Conservation (phyloP, 2,113 vertebrate species). For the mouse (Mus musculus) region DNA sequence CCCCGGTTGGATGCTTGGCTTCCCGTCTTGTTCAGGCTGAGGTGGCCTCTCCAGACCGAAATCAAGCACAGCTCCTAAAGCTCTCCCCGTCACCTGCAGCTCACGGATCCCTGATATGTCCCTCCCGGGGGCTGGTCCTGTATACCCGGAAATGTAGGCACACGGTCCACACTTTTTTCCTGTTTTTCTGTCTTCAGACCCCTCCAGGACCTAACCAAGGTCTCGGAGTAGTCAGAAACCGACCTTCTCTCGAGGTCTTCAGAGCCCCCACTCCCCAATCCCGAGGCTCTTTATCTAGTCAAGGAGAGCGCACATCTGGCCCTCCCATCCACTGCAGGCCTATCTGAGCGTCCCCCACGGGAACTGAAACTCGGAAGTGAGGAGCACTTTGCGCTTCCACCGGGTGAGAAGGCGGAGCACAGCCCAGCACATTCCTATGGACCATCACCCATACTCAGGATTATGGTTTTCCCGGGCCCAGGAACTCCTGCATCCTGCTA, state of each 20-base stretch:
- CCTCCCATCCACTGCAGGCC: neutral
- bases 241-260: neutral
- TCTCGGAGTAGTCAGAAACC: neutral
- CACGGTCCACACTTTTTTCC: neutral
- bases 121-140: neutral
- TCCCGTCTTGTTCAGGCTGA: neutral
- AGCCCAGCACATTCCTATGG: neutral
- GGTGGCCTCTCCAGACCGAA: neutral
- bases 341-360: neutral
- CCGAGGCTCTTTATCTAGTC: slow-evolving; percentile 89
- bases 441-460: neutral
- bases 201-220: neutral
- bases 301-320: slow-evolving; percentile 85
- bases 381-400: neutral
- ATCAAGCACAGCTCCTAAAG: neutral
- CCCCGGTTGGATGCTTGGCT: neutral
- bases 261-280: slow-evolving; percentile 63
- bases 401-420: neutral
- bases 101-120: neutral
- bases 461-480: neutral
- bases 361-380: neutral
- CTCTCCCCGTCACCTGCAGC: neutral
- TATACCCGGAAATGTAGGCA: neutral
- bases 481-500: neutral
- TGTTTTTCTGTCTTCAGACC: neutral